A percentile compares a stretch with the other conserved stretches of the same genome.
Conservation (phyloP, 2,113 vertebrate genomes). For the chimpanzee (Pan troglodytes) region NHGRI_mPanTro3-v2.1_pri NC_086015.1:87974001-87974500, state of each 20-base stretch:
- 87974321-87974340: neutral
- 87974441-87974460: neutral
- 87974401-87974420: neutral
- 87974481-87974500: neutral
- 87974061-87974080: neutral
- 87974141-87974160: neutral
- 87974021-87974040: neutral
- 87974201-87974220: neutral
- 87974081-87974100: neutral
- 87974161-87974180: neutral
- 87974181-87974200: neutral
- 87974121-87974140: neutral
- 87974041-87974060: rapidly evolving
- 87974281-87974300: neutral
- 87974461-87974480: neutral
- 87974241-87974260: neutral
- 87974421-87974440: neutral
- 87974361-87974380: neutral
- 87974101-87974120: neutral
- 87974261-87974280: neutral
- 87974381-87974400: neutral
- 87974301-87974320: too few species aligned
- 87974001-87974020: neutral
- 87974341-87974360: neutral
- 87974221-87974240: neutral